Percentiles rank a stretch among this genome's conserved stretches.
These are phyloP conservation scores for Passer montanus DNA, from an alignment of 2,113 vertebrate species.

Conservation along the genomic window DNA sequence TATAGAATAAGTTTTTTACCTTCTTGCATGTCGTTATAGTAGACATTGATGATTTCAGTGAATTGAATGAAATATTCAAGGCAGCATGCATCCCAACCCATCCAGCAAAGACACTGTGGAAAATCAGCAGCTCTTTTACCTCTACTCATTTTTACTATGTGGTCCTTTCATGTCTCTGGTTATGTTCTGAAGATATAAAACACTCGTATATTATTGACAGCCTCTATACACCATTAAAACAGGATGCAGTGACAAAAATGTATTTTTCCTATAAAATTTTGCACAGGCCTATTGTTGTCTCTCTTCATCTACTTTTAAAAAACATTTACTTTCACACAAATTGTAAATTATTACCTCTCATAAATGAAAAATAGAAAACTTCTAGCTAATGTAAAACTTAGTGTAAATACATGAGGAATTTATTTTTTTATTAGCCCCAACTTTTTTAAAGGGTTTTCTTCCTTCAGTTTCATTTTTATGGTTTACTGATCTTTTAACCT, in stretches of 20 bases:
- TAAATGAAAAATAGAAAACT: neutral
- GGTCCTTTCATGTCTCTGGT: conserved; percentile 55
- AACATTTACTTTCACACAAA: neutral
- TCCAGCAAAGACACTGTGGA: conserved; percentile 32
- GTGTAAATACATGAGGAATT: neutral
- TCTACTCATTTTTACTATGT: conserved; percentile 36
- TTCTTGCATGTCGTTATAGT: neutral
- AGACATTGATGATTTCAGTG: conserved; percentile 43
- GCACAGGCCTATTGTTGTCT: neutral
- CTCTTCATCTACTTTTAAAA: neutral
- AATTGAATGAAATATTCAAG: conserved; percentile 37
- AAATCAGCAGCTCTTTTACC: conserved; percentile 45
- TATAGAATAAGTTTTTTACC: conserved; percentile 7
- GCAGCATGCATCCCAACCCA: conserved; percentile 6
- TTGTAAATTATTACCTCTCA: neutral
- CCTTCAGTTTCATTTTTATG: neutral
- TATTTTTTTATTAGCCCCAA: neutral
- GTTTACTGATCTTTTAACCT: neutral
- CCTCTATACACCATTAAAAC: conserved; percentile 17
- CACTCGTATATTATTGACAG: conserved; percentile 22
- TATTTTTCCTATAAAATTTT: conserved; percentile 24
- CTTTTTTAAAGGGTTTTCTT: neutral
- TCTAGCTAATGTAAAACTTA: neutral
- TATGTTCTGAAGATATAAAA: conserved; percentile 61
- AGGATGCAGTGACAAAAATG: neutral